Evolutionary conservation across 1,140 invertebrate species (phyloP).

Genomic region (Eufriesea mexicana): DNA sequence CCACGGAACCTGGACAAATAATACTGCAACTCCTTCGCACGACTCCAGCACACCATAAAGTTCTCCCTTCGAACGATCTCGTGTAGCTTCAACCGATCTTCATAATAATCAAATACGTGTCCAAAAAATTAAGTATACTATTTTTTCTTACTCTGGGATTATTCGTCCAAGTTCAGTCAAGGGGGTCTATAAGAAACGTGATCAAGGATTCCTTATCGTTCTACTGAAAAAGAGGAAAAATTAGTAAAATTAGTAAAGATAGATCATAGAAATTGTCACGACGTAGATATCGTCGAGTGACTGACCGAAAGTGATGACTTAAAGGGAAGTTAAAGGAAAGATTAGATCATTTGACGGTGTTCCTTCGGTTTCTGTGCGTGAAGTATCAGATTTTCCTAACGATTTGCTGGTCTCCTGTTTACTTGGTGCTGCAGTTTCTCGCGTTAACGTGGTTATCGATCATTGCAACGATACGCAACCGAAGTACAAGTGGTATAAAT

Average conservation of each 20-base stretch:
- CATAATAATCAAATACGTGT: neutral
- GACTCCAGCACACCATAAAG: too few relatives aligned
- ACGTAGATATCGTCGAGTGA: neutral
- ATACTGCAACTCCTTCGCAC: slow-evolving; percentile 5
- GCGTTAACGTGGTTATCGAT: slow-evolving; percentile 30
- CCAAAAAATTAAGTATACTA: neutral
- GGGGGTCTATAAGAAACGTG: neutral
- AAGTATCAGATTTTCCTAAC: neutral
- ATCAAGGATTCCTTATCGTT: neutral
- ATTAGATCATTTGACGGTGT: neutral
- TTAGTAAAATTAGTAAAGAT: too few relatives aligned
- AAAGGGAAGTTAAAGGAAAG: too few relatives aligned
- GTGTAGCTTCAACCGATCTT: neutral
- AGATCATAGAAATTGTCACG: neutral
- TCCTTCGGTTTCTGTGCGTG: neutral
- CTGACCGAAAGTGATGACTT: too few relatives aligned
- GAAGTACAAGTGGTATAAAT: slow-evolving; percentile 21
- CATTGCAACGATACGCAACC: neutral
- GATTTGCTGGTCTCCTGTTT: neutral
- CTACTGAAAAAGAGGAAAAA: neutral
- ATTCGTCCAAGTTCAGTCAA: neutral
- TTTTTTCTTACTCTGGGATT: neutral
- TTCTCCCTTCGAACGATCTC: neutral
- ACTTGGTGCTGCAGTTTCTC: neutral
- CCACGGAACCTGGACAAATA: slow-evolving; percentile 32